Evolutionary conservation across 2,888 invertebrate species (phyloP).

Genomic region (Eupithecia subumbrata): DNA sequence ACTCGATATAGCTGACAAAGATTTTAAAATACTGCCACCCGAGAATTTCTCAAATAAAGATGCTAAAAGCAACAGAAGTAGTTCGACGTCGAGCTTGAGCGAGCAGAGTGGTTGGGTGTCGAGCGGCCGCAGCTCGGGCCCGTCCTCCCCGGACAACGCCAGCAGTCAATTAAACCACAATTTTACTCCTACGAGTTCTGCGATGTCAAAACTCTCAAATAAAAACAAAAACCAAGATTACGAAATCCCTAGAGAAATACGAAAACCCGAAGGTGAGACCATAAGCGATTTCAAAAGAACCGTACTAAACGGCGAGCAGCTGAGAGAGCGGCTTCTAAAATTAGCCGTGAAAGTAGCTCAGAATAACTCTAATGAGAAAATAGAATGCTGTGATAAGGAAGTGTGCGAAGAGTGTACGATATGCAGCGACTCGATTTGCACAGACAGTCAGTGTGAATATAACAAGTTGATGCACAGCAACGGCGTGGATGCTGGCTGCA

Average conservation of each 20-base stretch:
- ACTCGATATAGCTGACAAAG: constrained; percentile 78
- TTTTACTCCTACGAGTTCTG: constrained; percentile 65
- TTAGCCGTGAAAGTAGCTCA: constrained; percentile 82
- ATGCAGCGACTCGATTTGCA: constrained; percentile 81
- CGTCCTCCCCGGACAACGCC: constrained; percentile 85
- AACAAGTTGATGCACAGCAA: constrained; percentile 78
- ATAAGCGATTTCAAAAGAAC: constrained; percentile 78
- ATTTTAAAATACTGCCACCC: constrained; percentile 80
- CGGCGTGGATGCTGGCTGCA: constrained; percentile 74
- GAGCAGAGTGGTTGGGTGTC: constrained; percentile 96
- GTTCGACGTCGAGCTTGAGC: constrained; percentile 88
- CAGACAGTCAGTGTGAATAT: constrained; percentile 80
- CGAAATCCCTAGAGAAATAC: constrained; percentile 56
- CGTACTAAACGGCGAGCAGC: constrained; percentile 86
- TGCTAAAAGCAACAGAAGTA: constrained; percentile 73
- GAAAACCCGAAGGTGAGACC: constrained; percentile 65
- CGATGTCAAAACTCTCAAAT: constrained; percentile 55
- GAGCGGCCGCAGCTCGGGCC: constrained; percentile 87
- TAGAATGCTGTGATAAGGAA: constrained; percentile 82
- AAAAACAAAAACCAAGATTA: constrained; percentile 52
- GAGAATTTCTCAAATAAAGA: constrained; percentile 79
- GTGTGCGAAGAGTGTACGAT: constrained; percentile 80
- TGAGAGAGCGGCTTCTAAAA: constrained; percentile 86
- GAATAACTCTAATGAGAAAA: constrained; percentile 75
- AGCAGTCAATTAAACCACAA: constrained; percentile 82